Evolutionary conservation across 2,888 invertebrate species (phyloP), one percentile per base, ranked within the genome.

Genomic region (Agonopterix subpropinquella): DNA sequence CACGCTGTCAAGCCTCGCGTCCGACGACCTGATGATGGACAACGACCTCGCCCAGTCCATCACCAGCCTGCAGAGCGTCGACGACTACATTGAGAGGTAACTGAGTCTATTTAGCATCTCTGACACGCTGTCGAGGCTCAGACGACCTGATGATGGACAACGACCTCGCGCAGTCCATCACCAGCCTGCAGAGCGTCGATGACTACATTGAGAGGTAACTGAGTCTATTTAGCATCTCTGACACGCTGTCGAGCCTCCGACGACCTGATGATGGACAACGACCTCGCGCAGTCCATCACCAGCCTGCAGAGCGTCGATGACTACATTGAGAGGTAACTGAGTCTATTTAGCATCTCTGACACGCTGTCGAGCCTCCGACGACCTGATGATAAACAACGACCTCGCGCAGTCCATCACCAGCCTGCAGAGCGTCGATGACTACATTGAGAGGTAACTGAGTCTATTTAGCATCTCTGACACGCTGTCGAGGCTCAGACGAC

Each of bases 101-200:
- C 13, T 42, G 5, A 42, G 8, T 42, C 13, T 39, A 39, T 10
- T 11, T 10, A 18, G 13, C 13, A 2, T 13, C 13, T 13, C 13
- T 13, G 13, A 13, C 13, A n/a, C n/a, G n/a, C 77, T 96, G 50
- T 96, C 96, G n/a, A 96, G 96, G 59, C 92, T 13, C 13, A 2
- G 96, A 96, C 67, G 96, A 96, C 78, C 89, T 96, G 53, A 96
- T 96, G 91, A 92, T 95, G 91, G 96, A 96, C 81, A 95, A 93
- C 66, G 95, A 96, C 59, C 89, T 90, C 53, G 91, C 90, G 57
- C 90, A 88, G 53, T 90, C 91, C 51, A 89, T 91, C 66, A 91
- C 91, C 53, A 89, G 89, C 55, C 67, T 89, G 50, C 89, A 89
- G 58, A 89, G 89, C 62, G 91, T 90, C 36, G 88, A 88, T 48